phyloP scores from a whole-genome alignment of 1,140 invertebrate genomes.

The Solenopsis invicta region DNA sequence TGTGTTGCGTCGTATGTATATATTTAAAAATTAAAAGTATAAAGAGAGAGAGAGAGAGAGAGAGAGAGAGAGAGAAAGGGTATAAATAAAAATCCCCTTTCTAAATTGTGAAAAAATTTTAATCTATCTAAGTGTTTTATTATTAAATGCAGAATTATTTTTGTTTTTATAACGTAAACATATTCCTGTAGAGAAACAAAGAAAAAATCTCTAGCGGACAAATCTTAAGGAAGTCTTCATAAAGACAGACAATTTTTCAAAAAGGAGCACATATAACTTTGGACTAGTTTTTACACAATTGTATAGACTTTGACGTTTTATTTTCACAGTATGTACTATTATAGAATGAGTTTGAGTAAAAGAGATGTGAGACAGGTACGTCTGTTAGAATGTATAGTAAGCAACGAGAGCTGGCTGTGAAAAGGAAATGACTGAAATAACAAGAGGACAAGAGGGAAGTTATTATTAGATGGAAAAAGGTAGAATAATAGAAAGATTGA shows the following conservation, averaged over 20 bases:
- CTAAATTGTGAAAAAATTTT: too few relatives aligned
- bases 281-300: conserved; percentile 73
- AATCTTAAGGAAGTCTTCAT: neutral
- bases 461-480: conserved; percentile 55
- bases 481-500: conserved; percentile 52
- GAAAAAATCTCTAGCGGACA: neutral
- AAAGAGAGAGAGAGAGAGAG: too few relatives aligned
- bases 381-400: conserved; percentile 1
- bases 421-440: conserved; percentile 68
- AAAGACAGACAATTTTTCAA: neutral
- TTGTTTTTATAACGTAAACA: neutral
- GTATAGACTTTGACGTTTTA: conserved; percentile 78
- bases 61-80: too few relatives aligned
- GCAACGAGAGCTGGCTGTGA: conserved; percentile 59
- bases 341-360: conserved; percentile 72
- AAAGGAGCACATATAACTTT: conserved; percentile 73
- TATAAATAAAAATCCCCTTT: neutral
- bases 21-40: neutral
- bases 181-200: neutral
- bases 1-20: neutral
- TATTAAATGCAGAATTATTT: neutral
- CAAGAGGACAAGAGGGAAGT: conserved; percentile 58
- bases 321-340: conserved; percentile 79
- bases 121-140: too few relatives aligned
- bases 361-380: conserved; percentile 68